Evolutionary conservation across 2,797 vertebrate genomes (phyloP), one percentile per base, ranked within the genome.

Genomic region (Vipera latastei): DNA sequence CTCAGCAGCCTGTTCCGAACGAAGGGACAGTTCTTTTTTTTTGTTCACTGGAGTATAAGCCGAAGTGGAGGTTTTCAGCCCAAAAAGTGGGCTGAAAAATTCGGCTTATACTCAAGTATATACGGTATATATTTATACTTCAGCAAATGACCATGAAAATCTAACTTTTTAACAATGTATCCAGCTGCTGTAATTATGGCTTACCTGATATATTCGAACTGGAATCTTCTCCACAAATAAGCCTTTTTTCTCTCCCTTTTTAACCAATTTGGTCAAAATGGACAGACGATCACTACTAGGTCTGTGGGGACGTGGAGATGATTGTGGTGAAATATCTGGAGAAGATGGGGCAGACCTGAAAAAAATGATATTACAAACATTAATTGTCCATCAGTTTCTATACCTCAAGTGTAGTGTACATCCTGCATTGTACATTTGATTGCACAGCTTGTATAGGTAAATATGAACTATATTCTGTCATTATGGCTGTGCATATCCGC

Each of bases 221-320:
- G 99, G 99, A 99, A 99, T 99, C 96, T 99, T 99, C 96, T 99
- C 99, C 38, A 99, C 99, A 98, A 99, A 99, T 11, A 99, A 98
- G 3, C 99, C 99, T 95, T 99, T 99, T 96, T 99, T 99, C 95
- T 99, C 99, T 65, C 99, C 99, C 93, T 99, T 99, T 92, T 98
- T 98, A 90, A 99, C 99, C 93, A 99, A 97, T 56, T 99, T 99
- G 51, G 99, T 99, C 94, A 99, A 97, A 96, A 99, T 98, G 94
- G 99, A 99, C 86, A 99, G 98, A 1, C 99, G 98, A 96, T 99
- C 99, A 26, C 98, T 99, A 97, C 98, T 99, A 95, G 99, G 98
- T 92, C 99, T 98, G 7, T 99, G 98, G n/a, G 99, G 99, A 2
- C 99, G 98, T 86, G 99, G 99, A 86, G 99, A 99, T 2, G 99